phyloP scores from a whole-genome alignment of 2,888 invertebrate species.

The Polia nebulosa region DNA sequence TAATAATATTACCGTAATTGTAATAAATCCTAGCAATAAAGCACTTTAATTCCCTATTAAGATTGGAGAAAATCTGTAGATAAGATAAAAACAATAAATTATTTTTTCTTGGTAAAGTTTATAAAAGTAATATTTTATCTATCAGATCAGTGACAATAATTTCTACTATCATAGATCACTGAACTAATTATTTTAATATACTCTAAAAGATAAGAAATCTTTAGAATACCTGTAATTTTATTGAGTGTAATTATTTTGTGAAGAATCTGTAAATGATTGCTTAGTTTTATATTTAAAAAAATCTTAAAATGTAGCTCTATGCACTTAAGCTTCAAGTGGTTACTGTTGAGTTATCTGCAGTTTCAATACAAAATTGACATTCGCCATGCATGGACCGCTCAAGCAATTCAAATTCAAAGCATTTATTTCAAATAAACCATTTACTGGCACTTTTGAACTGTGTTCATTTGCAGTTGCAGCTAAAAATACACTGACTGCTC shows the following conservation, averaged over 20 bases:
- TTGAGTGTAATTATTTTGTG: not conserved
- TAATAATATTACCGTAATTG: not conserved
- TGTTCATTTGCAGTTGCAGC: too few species aligned
- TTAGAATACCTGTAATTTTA: not conserved
- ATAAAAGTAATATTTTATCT: constrained; percentile 15
- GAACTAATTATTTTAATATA: constrained; percentile 27
- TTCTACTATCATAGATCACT: constrained; percentile 26
- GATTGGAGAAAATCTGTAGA: constrained; percentile 12
- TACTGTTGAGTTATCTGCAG: too few species aligned
- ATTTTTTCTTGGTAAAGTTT: not conserved
- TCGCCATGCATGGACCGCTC: too few species aligned
- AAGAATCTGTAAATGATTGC: too few species aligned
- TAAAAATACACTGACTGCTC: too few species aligned
- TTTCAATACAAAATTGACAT: too few species aligned
- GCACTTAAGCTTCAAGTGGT: too few species aligned
- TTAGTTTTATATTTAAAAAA: too few species aligned
- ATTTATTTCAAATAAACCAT: too few species aligned
- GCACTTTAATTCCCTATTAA: constrained; percentile 2
- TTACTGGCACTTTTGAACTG: too few species aligned
- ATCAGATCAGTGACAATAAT: constrained; percentile 15
- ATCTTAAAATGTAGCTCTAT: too few species aligned
- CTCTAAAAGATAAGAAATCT: not conserved
- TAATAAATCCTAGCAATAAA: not conserved
- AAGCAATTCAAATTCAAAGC: too few species aligned
- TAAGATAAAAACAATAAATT: constrained; percentile 24